Evolutionary conservation across 2,797 vertebrate genomes (phyloP).

Genomic region (Coluber constrictor): DNA sequence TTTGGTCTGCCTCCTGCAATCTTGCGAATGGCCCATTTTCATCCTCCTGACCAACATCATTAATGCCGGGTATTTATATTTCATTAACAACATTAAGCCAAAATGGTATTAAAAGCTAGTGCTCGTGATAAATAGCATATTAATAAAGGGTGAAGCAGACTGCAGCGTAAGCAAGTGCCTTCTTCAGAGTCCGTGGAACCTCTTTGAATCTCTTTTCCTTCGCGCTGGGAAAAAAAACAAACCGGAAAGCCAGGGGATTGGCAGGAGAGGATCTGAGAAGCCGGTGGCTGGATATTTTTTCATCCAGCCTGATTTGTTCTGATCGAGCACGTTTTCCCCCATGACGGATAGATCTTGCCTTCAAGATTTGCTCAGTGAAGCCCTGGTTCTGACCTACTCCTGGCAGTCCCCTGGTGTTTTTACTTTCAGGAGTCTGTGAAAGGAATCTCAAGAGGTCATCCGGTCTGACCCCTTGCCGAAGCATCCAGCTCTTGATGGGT

Average conservation of each 20-base stretch:
- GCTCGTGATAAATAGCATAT: constrained; percentile 82
- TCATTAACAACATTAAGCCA: constrained; percentile 83
- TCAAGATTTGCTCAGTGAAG: neutral
- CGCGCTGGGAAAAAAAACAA: constrained; percentile 38
- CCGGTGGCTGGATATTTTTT: too few species aligned
- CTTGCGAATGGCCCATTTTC: constrained; percentile 68
- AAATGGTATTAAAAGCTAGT: constrained; percentile 81
- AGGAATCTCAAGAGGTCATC: neutral
- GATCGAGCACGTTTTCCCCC: neutral
- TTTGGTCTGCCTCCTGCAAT: constrained; percentile 65
- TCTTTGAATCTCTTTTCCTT: constrained; percentile 61
- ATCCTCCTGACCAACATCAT: constrained; percentile 81
- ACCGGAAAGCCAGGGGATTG: neutral
- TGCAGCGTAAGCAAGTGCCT: constrained; percentile 47
- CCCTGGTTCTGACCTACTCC: neutral
- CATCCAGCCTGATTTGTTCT: neutral
- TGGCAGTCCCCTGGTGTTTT: neutral
- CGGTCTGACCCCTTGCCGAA: neutral
- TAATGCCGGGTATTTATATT: constrained; percentile 81
- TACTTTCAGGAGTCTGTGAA: neutral
- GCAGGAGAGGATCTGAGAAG: neutral
- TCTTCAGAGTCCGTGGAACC: constrained; percentile 29
- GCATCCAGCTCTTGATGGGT: neutral
- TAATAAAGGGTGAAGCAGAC: constrained; percentile 74
- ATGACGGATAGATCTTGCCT: neutral